Evolutionary conservation across 2,888 invertebrate genomes (phyloP).

Genomic region (Archips crataeganus): DNA sequence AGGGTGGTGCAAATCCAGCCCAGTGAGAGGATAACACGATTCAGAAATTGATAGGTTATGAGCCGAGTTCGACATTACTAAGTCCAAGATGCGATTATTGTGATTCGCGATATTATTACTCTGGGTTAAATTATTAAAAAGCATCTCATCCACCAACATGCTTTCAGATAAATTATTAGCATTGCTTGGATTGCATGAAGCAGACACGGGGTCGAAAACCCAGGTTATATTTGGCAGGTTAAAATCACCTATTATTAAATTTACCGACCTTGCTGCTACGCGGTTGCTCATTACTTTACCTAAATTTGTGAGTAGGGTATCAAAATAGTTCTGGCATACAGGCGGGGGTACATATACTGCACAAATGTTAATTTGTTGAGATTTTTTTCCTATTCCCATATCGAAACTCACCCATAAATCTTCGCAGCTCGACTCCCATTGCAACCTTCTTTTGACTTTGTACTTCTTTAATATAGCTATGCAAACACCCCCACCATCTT

Average conservation of each 20-base stretch:
- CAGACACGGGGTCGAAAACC: not conserved
- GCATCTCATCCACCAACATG: not conserved
- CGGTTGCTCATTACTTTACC: not conserved
- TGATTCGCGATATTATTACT: not conserved
- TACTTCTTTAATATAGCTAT: constrained; percentile 11
- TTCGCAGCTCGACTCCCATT: constrained; percentile 4
- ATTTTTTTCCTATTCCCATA: not conserved
- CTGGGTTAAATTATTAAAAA: constrained; percentile 5
- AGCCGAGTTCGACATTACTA: constrained; percentile 1
- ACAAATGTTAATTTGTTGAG: not conserved
- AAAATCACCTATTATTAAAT: not conserved
- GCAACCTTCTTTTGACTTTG: not conserved
- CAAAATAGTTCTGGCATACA: constrained; percentile 1
- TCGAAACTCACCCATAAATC: not conserved
- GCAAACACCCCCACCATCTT: not conserved
- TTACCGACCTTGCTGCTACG: not conserved
- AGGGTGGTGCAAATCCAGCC: constrained; percentile 8
- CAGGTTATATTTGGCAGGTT: not conserved
- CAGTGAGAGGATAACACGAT: not conserved
- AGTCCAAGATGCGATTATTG: not conserved
- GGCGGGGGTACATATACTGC: constrained; percentile 5
- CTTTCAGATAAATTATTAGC: not conserved
- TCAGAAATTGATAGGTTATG: not conserved
- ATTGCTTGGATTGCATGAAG: not conserved
- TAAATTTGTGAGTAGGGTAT: not conserved